Percentiles rank a stretch among this genome's conserved stretches.
phyloP scores from a whole-genome alignment of 53 echinoderm and acorn worm genomes.

The Temnopleurus reevesii region DNA sequence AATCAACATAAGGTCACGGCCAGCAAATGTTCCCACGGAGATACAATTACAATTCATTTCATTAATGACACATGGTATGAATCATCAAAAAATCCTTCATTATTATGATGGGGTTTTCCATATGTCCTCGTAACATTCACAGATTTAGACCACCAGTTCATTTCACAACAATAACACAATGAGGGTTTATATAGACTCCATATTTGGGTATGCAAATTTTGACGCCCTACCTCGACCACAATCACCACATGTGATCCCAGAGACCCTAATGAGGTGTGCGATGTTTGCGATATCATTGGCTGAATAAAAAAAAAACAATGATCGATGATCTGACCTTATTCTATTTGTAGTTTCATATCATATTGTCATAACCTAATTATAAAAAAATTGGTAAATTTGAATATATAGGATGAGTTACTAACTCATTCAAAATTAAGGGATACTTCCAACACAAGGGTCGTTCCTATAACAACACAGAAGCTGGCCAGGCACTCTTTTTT shows the following conservation, averaged over 20 bases:
- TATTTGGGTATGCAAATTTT: neutral
- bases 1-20: neutral
- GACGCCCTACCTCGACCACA: too few relatives aligned
- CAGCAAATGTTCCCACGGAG: neutral
- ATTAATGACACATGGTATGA: conserved; percentile 30
- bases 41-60: conserved; percentile 4
- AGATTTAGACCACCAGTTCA: neutral
- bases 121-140: neutral
- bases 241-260: too few relatives aligned
- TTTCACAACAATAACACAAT: neutral
- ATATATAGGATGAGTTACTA: too few relatives aligned
- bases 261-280: too few relatives aligned
- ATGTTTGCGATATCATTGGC: too few relatives aligned
- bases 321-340: too few relatives aligned
- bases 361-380: too few relatives aligned
- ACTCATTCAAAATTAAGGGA: too few relatives aligned
- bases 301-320: too few relatives aligned
- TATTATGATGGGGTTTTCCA: neutral
- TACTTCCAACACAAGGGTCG: neutral
- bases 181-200: neutral
- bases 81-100: neutral
- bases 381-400: too few relatives aligned
- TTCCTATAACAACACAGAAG: neutral
- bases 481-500: too few relatives aligned
- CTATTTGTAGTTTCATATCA: too few relatives aligned